phyloP scores from a whole-genome alignment of 2,888 invertebrate species.

The Linyphia triangularis region DNA sequence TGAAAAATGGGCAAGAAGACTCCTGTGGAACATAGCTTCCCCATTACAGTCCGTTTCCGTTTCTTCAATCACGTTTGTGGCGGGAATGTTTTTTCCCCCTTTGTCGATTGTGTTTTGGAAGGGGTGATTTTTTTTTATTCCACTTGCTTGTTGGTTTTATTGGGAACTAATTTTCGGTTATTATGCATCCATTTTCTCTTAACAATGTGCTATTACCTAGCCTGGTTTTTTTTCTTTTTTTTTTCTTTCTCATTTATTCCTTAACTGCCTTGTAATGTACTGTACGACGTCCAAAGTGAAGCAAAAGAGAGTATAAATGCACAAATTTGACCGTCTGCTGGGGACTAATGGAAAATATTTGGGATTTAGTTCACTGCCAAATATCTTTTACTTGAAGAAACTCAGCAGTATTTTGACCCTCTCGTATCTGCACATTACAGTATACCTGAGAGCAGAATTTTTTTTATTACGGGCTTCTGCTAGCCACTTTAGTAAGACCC shows the following conservation, averaged over 20 bases:
- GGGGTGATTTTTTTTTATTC: not conserved
- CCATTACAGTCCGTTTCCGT: constrained; percentile 4
- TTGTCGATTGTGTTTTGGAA: not conserved
- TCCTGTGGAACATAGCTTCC: not conserved
- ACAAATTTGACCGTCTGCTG: no score
- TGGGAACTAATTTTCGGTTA: not conserved
- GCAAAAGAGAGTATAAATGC: no score
- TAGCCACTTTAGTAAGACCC: no score
- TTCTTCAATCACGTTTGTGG: constrained; percentile 6
- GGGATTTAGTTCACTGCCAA: no score
- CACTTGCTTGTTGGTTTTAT: not conserved
- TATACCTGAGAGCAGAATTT: no score
- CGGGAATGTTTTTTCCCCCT: not conserved
- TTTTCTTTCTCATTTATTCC: not conserved
- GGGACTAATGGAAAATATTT: no score
- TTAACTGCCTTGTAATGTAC: not conserved
- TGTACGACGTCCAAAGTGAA: no score
- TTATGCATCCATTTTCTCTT: not conserved
- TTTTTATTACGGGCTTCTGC: no score
- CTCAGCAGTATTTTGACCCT: no score
- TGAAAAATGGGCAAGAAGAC: not conserved
- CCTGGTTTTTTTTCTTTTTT: not conserved
- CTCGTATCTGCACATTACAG: no score
- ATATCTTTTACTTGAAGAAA: no score
- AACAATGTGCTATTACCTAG: no score